Conservation (phyloP, 2,888 invertebrate genomes). For the Pycnomerus fuliginosus region DNA sequence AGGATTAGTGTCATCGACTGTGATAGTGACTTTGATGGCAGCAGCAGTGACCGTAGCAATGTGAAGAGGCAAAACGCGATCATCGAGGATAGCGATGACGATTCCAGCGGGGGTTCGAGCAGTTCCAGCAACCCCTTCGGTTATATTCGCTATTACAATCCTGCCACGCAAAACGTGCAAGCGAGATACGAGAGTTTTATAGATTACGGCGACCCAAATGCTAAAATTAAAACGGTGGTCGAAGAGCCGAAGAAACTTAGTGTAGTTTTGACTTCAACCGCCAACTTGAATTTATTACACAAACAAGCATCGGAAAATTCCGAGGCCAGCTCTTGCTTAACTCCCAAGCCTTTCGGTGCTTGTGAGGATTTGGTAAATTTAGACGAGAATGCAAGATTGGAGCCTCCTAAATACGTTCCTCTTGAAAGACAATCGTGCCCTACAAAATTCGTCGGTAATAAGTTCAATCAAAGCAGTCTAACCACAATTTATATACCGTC, state of each 20-base stretch:
- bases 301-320: slow-evolving; percentile 57
- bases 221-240: slow-evolving; percentile 23
- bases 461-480: slow-evolving; percentile 57
- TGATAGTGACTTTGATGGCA: slow-evolving; percentile 54
- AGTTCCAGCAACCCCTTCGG: slow-evolving; percentile 65
- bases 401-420: slow-evolving; percentile 39
- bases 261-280: slow-evolving; percentile 54
- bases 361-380: slow-evolving; percentile 69
- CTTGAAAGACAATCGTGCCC: slow-evolving; percentile 67
- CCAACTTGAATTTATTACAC: slow-evolving; percentile 50
- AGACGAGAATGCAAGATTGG: slow-evolving; percentile 58
- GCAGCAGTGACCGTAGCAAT: slow-evolving; percentile 34
- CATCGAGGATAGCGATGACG: slow-evolving; percentile 50
- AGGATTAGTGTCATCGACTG: slow-evolving; percentile 47
- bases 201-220: slow-evolving; percentile 49
- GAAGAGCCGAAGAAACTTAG: slow-evolving; percentile 40
- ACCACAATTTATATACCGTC: slow-evolving; percentile 60
- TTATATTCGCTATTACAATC: slow-evolving; percentile 65
- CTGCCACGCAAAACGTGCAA: slow-evolving; percentile 52
- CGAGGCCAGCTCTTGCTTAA: slow-evolving; percentile 62
- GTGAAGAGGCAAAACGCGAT: slow-evolving; percentile 61
- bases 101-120: slow-evolving; percentile 58
- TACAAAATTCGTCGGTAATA: slow-evolving; percentile 61
- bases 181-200: slow-evolving; percentile 55
- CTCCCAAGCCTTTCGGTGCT: slow-evolving; percentile 61